phyloP scores from a whole-genome alignment of 2,113 vertebrate genomes.

The Circaetus cinerascens region DNA sequence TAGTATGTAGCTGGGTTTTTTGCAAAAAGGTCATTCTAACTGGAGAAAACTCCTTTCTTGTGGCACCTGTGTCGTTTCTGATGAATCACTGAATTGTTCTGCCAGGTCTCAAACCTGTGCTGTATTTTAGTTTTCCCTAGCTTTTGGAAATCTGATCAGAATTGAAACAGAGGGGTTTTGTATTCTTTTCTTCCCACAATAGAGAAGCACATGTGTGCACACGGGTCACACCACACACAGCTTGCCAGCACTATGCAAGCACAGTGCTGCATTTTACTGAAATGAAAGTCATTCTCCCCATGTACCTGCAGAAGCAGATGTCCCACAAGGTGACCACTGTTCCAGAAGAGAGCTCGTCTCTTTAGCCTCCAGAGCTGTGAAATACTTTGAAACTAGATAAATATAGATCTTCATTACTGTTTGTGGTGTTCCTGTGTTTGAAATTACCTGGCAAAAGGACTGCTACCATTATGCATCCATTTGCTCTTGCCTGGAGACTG shows the following conservation, averaged over 20 bases:
- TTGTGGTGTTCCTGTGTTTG: neutral
- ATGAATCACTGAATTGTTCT: slow-evolving; percentile 14
- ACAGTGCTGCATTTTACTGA: neutral
- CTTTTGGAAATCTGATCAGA: neutral
- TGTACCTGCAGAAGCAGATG: neutral
- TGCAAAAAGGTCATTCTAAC: neutral
- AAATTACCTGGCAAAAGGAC: neutral
- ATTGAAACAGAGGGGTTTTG: neutral
- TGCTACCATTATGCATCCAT: neutral
- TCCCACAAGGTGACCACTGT: neutral
- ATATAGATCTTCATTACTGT: neutral
- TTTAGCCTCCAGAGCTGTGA: neutral
- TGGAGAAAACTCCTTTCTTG: neutral
- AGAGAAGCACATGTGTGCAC: neutral
- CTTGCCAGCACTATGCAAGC: neutral
- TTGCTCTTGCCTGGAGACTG: neutral
- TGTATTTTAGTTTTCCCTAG: neutral
- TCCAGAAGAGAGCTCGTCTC: neutral
- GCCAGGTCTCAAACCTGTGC: neutral
- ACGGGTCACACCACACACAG: neutral
- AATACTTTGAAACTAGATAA: neutral
- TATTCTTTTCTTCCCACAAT: neutral
- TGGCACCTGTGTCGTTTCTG: neutral
- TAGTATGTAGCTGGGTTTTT: neutral
- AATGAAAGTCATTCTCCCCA: neutral